Evolutionary conservation across 2,888 invertebrate genomes (phyloP).

Genomic region (Sclerodermus sp.): DNA sequence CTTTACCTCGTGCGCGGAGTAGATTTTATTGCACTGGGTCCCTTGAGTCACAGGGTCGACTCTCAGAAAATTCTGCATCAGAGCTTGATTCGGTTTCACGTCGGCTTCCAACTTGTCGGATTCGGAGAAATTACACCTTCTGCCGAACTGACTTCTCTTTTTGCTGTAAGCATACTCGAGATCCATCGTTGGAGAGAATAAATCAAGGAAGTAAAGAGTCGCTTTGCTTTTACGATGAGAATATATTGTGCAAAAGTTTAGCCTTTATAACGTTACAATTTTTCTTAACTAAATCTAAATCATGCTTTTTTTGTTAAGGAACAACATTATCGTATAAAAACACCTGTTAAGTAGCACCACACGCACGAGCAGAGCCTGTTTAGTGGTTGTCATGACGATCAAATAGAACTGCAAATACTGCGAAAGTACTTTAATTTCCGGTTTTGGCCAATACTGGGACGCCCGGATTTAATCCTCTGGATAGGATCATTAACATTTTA

Average conservation of each 20-base stretch:
- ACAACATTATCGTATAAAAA: too few species aligned
- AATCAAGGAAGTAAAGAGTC: too few species aligned
- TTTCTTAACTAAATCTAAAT: too few species aligned
- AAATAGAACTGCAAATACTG: background rate
- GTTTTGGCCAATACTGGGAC: conserved; percentile 41
- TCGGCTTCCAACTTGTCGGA: conserved; percentile 53
- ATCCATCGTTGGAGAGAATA: too few species aligned
- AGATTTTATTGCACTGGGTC: conserved; percentile 59
- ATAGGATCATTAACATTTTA: conserved; percentile 44
- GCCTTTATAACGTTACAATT: too few species aligned
- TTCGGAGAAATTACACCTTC: conserved; percentile 59
- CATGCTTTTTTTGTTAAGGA: too few species aligned
- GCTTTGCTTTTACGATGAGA: too few species aligned
- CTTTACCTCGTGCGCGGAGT: conserved; percentile 58
- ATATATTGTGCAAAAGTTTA: too few species aligned
- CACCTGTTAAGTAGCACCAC: too few species aligned
- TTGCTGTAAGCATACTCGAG: conserved; percentile 60
- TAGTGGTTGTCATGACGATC: background rate
- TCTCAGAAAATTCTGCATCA: conserved; percentile 59
- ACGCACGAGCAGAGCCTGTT: too few species aligned
- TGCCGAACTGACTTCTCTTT: conserved; percentile 60
- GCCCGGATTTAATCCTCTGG: conserved; percentile 43
- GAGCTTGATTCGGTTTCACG: conserved; percentile 51
- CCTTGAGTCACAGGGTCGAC: conserved; percentile 61
- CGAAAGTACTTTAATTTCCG: conserved; percentile 21